A percentile compares a stretch with the other conserved stretches of the same genome.
Evolutionary conservation across 2,113 vertebrate species (phyloP).

Genomic region (Pachypanchax playfairii): DNA sequence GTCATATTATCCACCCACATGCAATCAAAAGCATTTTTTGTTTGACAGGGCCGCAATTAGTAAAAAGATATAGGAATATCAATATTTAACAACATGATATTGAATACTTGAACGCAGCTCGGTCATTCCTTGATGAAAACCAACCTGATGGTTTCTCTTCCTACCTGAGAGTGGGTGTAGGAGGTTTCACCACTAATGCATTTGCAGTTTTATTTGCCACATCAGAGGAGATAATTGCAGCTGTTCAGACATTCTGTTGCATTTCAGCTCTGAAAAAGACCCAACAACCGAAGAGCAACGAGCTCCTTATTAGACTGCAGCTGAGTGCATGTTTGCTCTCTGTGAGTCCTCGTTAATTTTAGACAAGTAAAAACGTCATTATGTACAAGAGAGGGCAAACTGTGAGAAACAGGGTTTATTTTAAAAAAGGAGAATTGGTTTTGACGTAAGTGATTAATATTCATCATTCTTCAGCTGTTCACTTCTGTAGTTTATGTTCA

Average conservation of each 20-base stretch:
- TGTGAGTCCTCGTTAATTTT: conserved; percentile 48
- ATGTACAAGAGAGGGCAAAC: conserved; percentile 18
- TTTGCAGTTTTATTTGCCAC: conserved; percentile 53
- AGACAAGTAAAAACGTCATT: conserved; percentile 17
- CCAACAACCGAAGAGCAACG: conserved; percentile 41
- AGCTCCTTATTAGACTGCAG: conserved; percentile 56
- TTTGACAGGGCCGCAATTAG: conserved; percentile 14
- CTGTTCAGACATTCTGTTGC: conserved; percentile 29
- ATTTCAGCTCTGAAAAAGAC: conserved; percentile 33
- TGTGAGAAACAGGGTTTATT: neutral
- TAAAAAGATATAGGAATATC: conserved; percentile 20
- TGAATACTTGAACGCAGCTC: conserved; percentile 10
- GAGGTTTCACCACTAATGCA: conserved; percentile 63
- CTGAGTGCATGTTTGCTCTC: conserved; percentile 16
- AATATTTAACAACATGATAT: conserved; percentile 34
- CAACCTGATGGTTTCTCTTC: conserved; percentile 39
- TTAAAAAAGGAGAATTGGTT: neutral
- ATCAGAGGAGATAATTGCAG: conserved; percentile 57
- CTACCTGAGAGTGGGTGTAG: conserved; percentile 26
- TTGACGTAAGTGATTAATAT: conserved; percentile 14
- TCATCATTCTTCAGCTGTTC: conserved; percentile 14
- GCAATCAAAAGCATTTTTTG: conserved; percentile 16
- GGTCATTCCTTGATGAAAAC: conserved; percentile 22
- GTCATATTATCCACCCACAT: conserved; percentile 2
- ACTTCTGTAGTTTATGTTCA: conserved; percentile 13